phyloP scores from a whole-genome alignment of 1,140 invertebrate genomes.

The Doryteuthis pealeii region DNA sequence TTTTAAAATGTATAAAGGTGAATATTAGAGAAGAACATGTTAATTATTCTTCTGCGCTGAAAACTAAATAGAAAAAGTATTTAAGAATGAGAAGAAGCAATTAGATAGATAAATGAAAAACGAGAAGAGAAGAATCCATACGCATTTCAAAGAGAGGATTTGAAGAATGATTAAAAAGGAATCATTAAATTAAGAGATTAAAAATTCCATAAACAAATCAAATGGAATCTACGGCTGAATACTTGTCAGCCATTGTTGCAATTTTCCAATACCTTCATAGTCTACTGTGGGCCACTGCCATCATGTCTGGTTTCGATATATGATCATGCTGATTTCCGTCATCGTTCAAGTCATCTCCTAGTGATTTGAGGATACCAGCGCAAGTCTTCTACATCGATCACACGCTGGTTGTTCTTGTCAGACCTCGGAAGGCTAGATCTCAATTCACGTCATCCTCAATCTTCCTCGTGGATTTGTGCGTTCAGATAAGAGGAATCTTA shows the following conservation, averaged over 20 bases:
- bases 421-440: constrained; percentile 60
- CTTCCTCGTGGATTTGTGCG: constrained; percentile 57
- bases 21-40: too few species aligned
- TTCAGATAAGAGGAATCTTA: constrained; percentile 50
- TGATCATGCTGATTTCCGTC: constrained; percentile 62
- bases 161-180: too few species aligned
- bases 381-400: constrained; percentile 57
- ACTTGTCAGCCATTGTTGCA: background rate
- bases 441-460: constrained; percentile 60
- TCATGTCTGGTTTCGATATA: constrained; percentile 61
- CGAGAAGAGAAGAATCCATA: too few species aligned
- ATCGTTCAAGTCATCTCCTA: constrained; percentile 60
- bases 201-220: background rate
- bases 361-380: constrained; percentile 57
- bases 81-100: too few species aligned
- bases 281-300: constrained; percentile 61
- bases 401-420: constrained; percentile 59
- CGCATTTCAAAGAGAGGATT: too few species aligned
- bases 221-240: background rate
- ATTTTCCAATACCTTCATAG: constrained; percentile 58
- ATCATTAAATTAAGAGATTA: background rate
- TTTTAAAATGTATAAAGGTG: too few species aligned
- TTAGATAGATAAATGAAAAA: too few species aligned
- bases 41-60: too few species aligned
- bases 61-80: too few species aligned